Conservation (phyloP, 2,797 vertebrate genomes). For the Alcedo atthis region DNA sequence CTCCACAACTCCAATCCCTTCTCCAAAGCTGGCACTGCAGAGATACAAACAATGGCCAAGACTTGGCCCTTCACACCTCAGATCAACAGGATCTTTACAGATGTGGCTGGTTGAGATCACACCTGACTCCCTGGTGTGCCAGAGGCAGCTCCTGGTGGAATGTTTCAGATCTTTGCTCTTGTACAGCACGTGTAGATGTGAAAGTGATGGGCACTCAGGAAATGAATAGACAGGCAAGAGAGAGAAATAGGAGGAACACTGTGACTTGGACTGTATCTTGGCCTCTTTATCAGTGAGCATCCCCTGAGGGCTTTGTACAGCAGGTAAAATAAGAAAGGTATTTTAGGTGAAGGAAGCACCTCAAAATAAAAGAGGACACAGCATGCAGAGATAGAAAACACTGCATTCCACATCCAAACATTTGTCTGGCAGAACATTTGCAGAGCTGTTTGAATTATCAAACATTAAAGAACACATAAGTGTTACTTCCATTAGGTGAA, state of each 20-base stretch:
- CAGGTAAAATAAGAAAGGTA: neutral
- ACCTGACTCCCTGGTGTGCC: rapidly evolving
- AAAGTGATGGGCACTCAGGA: neutral
- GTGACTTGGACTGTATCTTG: neutral
- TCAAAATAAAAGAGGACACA: neutral
- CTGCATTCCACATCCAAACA: neutral
- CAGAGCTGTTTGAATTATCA: neutral
- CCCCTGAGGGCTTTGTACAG: neutral
- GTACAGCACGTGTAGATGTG: neutral
- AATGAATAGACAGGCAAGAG: neutral
- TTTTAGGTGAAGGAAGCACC: neutral
- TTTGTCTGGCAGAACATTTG: neutral
- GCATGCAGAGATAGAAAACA: neutral
- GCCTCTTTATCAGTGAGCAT: neutral
- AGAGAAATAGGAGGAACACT: neutral
- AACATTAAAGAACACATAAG: neutral
- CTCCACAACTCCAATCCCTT: slow-evolving; percentile 4
- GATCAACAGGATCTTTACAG: neutral
- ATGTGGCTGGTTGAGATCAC: neutral
- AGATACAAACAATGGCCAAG: neutral
- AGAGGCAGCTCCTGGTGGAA: neutral
- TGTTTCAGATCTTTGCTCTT: neutral
- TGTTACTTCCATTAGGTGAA: neutral
- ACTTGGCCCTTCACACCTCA: neutral
- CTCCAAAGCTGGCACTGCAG: neutral